Evolutionary conservation across 2,113 vertebrate species (phyloP).

Genomic region (Otis tarda): DNA sequence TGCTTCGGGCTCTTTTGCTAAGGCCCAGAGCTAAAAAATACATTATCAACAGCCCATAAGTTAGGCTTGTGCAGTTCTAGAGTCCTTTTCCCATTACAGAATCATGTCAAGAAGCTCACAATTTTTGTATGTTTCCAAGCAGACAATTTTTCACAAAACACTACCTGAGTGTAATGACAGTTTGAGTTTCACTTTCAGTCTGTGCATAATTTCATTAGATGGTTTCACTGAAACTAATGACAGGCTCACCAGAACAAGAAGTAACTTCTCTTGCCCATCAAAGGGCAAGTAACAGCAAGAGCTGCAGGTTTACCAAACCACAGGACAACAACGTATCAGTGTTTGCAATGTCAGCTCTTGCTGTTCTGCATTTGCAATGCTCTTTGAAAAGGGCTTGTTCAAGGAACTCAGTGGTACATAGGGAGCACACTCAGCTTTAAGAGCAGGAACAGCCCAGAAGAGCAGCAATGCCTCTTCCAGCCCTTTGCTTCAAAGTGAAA

Average conservation of each 20-base stretch:
- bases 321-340: neutral
- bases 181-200: neutral
- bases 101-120: neutral
- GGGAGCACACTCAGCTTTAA: neutral
- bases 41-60: neutral
- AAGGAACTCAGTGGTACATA: neutral
- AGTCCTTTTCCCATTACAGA: neutral
- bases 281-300: neutral
- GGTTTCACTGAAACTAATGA: neutral
- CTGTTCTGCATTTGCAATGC: neutral
- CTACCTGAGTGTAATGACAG: neutral
- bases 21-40: neutral
- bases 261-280: neutral
- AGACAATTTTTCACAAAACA: neutral
- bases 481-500: neutral
- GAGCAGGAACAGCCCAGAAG: neutral
- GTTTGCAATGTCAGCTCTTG: neutral
- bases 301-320: neutral
- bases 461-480: accelerated
- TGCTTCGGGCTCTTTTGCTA: neutral
- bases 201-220: neutral
- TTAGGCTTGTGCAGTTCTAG: neutral
- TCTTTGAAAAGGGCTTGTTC: neutral
- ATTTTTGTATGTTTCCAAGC: neutral
- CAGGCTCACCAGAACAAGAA: neutral